Percentiles rank a stretch among this genome's conserved stretches.
Evolutionary conservation across 2,797 vertebrate species (phyloP).

Genomic region (Vireo griseus): DNA sequence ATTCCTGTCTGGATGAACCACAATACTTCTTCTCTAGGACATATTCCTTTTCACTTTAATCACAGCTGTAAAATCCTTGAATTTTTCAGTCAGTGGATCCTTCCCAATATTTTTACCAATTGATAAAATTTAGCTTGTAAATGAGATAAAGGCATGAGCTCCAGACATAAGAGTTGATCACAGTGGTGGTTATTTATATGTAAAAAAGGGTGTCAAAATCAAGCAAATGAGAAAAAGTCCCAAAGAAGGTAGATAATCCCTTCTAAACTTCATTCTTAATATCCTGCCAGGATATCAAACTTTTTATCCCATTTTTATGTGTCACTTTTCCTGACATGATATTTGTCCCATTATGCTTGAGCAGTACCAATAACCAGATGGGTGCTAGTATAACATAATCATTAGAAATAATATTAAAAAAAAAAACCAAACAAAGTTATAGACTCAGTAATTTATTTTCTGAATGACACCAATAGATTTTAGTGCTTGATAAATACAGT

Average conservation of each 20-base stretch:
- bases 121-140: neutral
- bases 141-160: neutral
- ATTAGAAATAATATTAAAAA: neutral
- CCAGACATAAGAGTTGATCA: neutral
- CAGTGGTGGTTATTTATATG: neutral
- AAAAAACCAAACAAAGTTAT: neutral
- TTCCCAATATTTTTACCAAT: neutral
- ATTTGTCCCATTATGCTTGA: neutral
- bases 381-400: neutral
- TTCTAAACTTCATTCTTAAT: neutral
- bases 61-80: neutral
- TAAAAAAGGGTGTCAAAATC: neutral
- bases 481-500: neutral
- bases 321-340: neutral
- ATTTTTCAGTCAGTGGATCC: neutral
- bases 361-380: neutral
- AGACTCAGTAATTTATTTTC: neutral
- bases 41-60: neutral
- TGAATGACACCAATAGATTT: neutral
- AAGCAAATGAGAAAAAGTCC: neutral
- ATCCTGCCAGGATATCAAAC: neutral
- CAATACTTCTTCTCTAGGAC: neutral
- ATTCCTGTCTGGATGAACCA: neutral
- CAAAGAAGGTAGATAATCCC: neutral
- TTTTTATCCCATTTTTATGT: neutral